Evolutionary conservation across 1,140 invertebrate species (phyloP).

Genomic region (Pentalonia nigronervosa): DNA sequence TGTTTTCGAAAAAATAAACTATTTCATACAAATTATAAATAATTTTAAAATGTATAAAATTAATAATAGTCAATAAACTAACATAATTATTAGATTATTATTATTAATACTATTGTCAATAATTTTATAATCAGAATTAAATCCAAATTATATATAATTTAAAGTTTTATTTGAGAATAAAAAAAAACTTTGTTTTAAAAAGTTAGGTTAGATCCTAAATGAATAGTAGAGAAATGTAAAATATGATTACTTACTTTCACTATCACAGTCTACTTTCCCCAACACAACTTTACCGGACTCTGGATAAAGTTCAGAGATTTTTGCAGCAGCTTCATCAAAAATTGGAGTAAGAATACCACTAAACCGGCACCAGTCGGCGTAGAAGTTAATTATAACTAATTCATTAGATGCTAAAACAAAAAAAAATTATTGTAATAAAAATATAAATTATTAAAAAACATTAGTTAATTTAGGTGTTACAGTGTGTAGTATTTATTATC

Average conservation of each 20-base stretch:
- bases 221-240: background rate
- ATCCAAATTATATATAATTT: background rate
- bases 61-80: background rate
- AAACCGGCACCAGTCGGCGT: conserved; percentile 96
- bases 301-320: conserved; percentile 81
- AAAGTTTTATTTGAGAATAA: background rate
- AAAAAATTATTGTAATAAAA: background rate
- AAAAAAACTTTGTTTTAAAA: background rate
- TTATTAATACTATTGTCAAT: background rate
- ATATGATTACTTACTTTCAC: conserved; percentile 73
- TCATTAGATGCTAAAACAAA: conserved; percentile 85
- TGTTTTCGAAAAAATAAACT: background rate
- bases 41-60: background rate
- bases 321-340: conserved; percentile 94
- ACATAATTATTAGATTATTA: background rate
- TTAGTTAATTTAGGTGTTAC: background rate
- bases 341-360: conserved; percentile 96
- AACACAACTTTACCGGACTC: conserved; percentile 86
- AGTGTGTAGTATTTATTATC: background rate
- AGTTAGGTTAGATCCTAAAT: background rate
- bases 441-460: background rate
- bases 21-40: background rate
- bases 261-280: conserved; percentile 97
- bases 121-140: background rate
- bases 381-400: conserved; percentile 97